Evolutionary conservation across 64 coral and sea anemone species (phyloP).

Genomic region (Actinia equina): DNA sequence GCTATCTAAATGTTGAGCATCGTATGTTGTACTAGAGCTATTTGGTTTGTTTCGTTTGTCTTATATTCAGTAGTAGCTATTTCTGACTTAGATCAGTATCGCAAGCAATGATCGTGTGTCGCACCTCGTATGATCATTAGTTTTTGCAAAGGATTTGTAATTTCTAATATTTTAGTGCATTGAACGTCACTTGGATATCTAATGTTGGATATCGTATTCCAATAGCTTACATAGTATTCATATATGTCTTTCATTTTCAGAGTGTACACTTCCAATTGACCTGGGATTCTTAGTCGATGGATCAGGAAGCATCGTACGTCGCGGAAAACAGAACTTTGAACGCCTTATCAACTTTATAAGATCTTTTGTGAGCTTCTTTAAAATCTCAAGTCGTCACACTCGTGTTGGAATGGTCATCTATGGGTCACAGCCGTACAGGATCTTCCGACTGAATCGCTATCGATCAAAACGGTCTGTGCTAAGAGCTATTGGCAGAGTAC

Average conservation of each 20-base stretch:
- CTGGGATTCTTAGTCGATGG: conserved; percentile 48
- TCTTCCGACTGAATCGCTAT: conserved; percentile 37
- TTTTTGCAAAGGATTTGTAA: no score
- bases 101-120: no score
- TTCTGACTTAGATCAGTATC: no score
- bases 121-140: no score
- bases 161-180: no score
- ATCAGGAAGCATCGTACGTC: not conserved
- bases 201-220: not conserved
- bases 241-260: not conserved
- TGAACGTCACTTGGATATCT: not conserved
- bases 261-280: conserved; percentile 38
- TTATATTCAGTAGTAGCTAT: no score
- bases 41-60: no score
- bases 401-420: conserved; percentile 44
- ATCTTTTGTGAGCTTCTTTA: conserved; percentile 25
- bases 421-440: conserved; percentile 17
- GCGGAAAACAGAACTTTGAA: not conserved
- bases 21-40: no score
- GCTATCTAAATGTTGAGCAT: no score
- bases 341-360: not conserved
- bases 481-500: conserved; percentile 22
- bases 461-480: not conserved
- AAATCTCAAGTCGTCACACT: conserved; percentile 23
- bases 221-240: not conserved